Evolutionary conservation across 2,797 vertebrate genomes (phyloP), one percentile per base, ranked within the genome.

Genomic region (Nasua narica): DNA sequence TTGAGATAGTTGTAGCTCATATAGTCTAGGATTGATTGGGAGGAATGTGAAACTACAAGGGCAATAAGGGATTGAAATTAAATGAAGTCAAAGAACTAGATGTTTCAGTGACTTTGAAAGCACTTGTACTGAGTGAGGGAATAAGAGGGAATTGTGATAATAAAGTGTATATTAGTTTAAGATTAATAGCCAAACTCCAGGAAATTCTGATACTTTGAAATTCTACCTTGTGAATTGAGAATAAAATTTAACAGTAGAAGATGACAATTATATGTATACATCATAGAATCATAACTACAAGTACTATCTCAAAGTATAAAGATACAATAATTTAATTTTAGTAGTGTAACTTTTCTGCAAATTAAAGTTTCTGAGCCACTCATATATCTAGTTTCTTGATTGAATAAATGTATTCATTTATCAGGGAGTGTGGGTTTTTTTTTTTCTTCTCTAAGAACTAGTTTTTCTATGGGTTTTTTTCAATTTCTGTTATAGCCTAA

Each of bases 221-320:
- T 81, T 14, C 40, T 23, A 43, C 92, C 19, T 23, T 65, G n/a
- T 85, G 46, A 90, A 69, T 52, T 52, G 18, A 37, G 21, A 94
- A 76, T 90, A 91, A 89, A 87, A 81, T 95, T 43, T 92, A 92
- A 50, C 8, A 79, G 21, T 32, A 70, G 19, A 87, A 88, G 81
- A 82, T 87, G 37, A 40, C 19, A 78, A 7, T 56, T 81, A 40
- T 43, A 27, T 52, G 11, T 84, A 40, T 65, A 0, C 10, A 58
- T 56, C 23, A n/a, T 82, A 84, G 67, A 96, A 46, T 88, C 35
- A 90, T 65, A 90, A 40, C 37, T 25, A 60, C 90, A 88, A 95
- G 70, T 87, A 50, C 40, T 25, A 10, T 50, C 43, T 69, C 27
- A 35, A 90, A 48, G 1, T 81, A 5, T 67, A 67, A 70, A 48